Evolutionary conservation across 2,797 vertebrate species (phyloP), one percentile per base, ranked within the genome.

Genomic region (Hoplostethus atlanticus): DNA sequence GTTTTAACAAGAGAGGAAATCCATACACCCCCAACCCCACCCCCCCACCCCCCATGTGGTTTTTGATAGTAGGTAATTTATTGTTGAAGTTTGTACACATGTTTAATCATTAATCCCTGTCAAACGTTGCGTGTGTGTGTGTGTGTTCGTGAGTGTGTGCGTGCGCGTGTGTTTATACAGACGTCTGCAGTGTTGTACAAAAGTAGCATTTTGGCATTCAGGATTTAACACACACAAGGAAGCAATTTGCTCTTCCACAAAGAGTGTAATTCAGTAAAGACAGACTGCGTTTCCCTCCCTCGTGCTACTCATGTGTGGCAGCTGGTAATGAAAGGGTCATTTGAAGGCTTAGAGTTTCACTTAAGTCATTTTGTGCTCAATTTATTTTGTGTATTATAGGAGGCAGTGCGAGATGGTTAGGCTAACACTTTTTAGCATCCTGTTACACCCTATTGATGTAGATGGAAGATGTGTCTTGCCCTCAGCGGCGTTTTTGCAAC

Each of bases 361-460:
- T 90, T 82, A 80, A 87, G 70, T 77, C 36, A 68, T 87, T 88
- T 77, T 87, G 77, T 80, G 87, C 85, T 85, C 77, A 84, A 87
- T 90, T 88, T 87, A 79, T 82, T 81, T 74, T 57, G 77, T 68
- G 71, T 74, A 79, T 88, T 71, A 72, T 50, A 80, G 58, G 76
- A 80, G 80, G 60, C 66, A 62, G 58, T 64, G 64, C 48, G 59
- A 73, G 79, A 84, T 71, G 64, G 63, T 50, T 80, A 40, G 62
- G 34, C 71, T 71, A 72, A 86, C 59, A 50, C 21, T 38, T 79
- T 68, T 76, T 50, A 78, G 64, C 73, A 72, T 71, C 40, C 46
- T 55, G 46, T 83, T 79, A 78, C 76, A 80, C 57, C 50, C 53
- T 59, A 50, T 55, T 73, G 76, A 86, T 76, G 61, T n/a, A 63